Percentiles rank a stretch among this genome's conserved stretches.
These are phyloP conservation scores for Lumbricus terrestris DNA, from an alignment of 2,888 invertebrate species.

Conservation along the genomic window DNA sequence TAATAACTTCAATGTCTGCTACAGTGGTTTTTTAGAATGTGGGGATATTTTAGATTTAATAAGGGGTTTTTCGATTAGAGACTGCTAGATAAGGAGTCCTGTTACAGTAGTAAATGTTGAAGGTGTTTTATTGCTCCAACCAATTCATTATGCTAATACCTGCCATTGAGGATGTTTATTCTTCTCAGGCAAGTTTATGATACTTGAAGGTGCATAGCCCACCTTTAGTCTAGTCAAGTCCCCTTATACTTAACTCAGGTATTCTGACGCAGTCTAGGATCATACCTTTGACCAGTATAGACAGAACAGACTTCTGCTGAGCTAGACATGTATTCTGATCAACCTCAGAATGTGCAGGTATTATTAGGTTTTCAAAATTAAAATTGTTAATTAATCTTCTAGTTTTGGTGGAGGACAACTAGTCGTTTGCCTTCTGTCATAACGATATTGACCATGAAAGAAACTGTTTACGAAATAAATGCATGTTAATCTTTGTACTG, in stretches of 20 bases:
- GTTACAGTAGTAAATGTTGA: not conserved
- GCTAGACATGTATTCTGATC: not conserved
- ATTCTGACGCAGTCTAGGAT: not conserved
- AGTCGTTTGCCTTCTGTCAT: not conserved
- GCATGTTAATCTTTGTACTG: not conserved
- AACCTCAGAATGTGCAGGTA: not conserved
- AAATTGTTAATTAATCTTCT: not conserved
- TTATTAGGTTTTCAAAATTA: not conserved
- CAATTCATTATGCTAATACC: not conserved
- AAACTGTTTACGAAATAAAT: not conserved
- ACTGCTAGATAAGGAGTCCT: not conserved
- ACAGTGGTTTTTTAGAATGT: not conserved
- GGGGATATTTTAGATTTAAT: not conserved
- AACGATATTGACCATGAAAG: not conserved
- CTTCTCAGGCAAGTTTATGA: not conserved
- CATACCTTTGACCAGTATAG: not conserved
- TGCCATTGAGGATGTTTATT: not conserved
- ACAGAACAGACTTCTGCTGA: not conserved
- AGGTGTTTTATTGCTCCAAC: not conserved
- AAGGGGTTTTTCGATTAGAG: not conserved
- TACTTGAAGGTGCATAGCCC: not conserved
- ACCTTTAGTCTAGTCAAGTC: not conserved
- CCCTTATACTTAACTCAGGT: not conserved
- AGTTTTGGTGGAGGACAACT: not conserved
- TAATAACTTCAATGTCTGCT: not conserved